Evolutionary conservation across 1,140 invertebrate species (phyloP), one percentile per base, ranked within the genome.

Genomic region (Cryptotermes secundus): DNA sequence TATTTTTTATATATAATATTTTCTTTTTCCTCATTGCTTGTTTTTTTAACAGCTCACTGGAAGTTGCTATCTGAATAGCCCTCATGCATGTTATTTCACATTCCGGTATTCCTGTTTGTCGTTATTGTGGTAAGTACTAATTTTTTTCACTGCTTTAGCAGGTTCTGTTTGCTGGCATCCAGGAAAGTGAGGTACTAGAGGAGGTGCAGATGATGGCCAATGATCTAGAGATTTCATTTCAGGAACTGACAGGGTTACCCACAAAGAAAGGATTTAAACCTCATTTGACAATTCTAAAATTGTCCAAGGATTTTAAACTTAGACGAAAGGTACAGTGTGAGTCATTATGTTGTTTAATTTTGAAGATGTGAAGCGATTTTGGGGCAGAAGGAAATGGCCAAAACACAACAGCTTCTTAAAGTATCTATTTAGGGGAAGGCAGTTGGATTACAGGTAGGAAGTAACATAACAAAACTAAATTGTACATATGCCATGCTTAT

Each of bases 241-340:
- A 82, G 34, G 81, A 82, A 59, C 53, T 59, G n/a, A 59, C 42
- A n/a, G 81, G 42, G 35, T 59, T n/a, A 34, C 22, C 81, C n/a
- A 49, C 81, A 31, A 82, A 53, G 81, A 82, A 82, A 26, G 53
- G 38, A 19, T 82, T 82, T 38, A 45, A 82, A 59, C 81, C 81
- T 42, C 81, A 82, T 31, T 26, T 82, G 42, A 82, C 42, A 16
- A 82, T 82, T 59, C 42, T 82, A 19, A 82, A 82, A 53, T 34
- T 82, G 81, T 82, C 81, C 35, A 82, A 82, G 38, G 81, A 82
- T 59, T 45, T 82, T 31, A 53, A 14, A 59, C 81, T 82, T 45
- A 82, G 53, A 31, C 49, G 38, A 16, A 82, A 82, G 81, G 81
- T 81, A 49, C 34, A 81, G 26, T 80, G 24, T 80, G 34, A 80